Evolutionary conservation across 2,888 invertebrate species (phyloP).

Genomic region (Drosophila percnosoma): DNA sequence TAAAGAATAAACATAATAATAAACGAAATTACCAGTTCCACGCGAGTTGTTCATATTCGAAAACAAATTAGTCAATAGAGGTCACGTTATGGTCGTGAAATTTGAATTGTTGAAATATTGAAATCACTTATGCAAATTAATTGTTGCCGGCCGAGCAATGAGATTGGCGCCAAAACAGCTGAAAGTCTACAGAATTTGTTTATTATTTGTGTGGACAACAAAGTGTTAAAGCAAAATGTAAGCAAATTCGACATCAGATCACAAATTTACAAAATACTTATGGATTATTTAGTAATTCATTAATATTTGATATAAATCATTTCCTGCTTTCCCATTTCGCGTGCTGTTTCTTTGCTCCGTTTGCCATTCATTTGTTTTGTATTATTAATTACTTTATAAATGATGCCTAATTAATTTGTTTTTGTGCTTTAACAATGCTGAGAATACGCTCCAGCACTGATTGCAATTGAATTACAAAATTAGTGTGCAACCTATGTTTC

Average conservation of each 20-base stretch:
- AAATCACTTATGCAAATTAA: slow-evolving; percentile 47
- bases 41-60: slow-evolving; percentile 55
- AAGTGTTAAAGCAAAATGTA: slow-evolving; percentile 26
- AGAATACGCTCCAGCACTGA: slow-evolving; percentile 33
- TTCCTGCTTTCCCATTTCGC: slow-evolving; percentile 64
- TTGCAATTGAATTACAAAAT: slow-evolving; percentile 12
- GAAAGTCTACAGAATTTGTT: slow-evolving; percentile 20
- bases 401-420: slow-evolving; percentile 19
- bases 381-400: slow-evolving; percentile 13
- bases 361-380: slow-evolving; percentile 19
- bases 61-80: slow-evolving; percentile 46
- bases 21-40: slow-evolving; percentile 24
- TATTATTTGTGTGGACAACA: slow-evolving; percentile 14
- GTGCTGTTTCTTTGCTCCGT: slow-evolving; percentile 44
- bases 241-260: slow-evolving; percentile 9
- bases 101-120: slow-evolving; percentile 23
- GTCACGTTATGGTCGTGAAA: slow-evolving; percentile 48
- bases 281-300: slow-evolving; percentile 8
- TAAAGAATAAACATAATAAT: not conserved
- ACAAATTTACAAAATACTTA: not conserved
- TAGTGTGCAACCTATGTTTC: not conserved
- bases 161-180: slow-evolving; percentile 47
- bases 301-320: slow-evolving; percentile 27
- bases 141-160: slow-evolving; percentile 24
- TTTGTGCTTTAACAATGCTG: slow-evolving; percentile 23